phyloP scores from a whole-genome alignment of 1,140 invertebrate species.

The Acromyrmex charruanus region DNA sequence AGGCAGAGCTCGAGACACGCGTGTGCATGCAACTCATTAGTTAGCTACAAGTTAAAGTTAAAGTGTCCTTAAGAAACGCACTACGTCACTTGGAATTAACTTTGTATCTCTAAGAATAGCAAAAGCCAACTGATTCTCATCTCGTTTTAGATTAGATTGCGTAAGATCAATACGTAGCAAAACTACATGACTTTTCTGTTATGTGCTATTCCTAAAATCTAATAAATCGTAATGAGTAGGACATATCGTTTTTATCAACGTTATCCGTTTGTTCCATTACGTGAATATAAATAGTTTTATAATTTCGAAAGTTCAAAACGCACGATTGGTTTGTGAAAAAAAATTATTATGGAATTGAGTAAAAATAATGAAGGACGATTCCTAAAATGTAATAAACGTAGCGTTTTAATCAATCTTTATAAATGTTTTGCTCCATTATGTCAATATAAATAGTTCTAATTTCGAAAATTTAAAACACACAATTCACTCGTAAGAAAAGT shows the following conservation, averaged over 20 bases:
- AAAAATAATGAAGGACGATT: not conserved
- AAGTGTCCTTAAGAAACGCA: conserved; percentile 26
- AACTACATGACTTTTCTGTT: not conserved
- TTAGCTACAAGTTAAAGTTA: conserved; percentile 34
- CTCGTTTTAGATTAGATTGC: conserved; percentile 25
- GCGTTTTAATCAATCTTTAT: too few species aligned
- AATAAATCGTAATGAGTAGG: not conserved
- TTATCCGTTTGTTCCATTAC: not conserved
- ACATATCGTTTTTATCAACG: not conserved
- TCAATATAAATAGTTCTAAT: not conserved
- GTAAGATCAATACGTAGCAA: not conserved
- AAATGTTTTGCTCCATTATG: too few species aligned
- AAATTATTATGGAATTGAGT: not conserved
- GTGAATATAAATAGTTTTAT: not conserved
- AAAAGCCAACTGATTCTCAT: not conserved
- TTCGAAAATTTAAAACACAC: not conserved
- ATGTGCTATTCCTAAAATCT: not conserved
- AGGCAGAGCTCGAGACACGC: not conserved
- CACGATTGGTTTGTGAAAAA: not conserved
- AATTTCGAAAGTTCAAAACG: not conserved
- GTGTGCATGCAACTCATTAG: conserved; percentile 5
- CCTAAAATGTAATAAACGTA: not conserved
- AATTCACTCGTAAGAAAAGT: not conserved
- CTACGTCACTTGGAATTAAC: conserved; percentile 22
- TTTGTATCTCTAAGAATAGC: conserved; percentile 34